Base-by-base conservation (phyloP, 1,140 invertebrate genomes). In the Thrips palmi region DNA sequence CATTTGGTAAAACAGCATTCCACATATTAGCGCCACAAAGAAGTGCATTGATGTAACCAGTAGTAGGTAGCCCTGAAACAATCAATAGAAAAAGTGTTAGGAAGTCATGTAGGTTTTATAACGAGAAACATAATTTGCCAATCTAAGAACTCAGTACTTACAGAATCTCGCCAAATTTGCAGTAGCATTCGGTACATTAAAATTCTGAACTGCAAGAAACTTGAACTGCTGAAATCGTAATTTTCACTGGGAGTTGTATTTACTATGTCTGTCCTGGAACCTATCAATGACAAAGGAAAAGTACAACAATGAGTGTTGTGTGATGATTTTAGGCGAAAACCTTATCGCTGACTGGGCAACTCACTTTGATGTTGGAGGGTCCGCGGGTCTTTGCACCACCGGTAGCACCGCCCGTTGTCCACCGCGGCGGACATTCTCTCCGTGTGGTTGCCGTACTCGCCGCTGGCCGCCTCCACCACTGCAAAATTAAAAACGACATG, bases 381-480 rank as follows among this genome's bases (percentile, higher is more conserved):
- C 11, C n/a, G 28, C 3, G 31, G 29, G 19, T 27, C 29, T 30
- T 40, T 36, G 21, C 39, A 46, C 65, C 64, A 75, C 29, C 47
- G 57, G 32, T 57, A 58, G 30, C 55, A 63, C 48, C 56, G 64
- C 18, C 68, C 68, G 55, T 71, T 77, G 28, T 73, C 67, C 1
- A 78, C 61, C 1, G 63, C 59, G 2, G 59, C 49, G 2, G 73
- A 63, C 70, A 80, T 75, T 43, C 49, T 62, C 10, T 77, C 70
- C 1, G 68, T 52, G 17, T 65, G 57, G 12, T 52, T 41, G 0
- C 78, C 79, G 49, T 82, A 83, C 52, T 83, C 78, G 0, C 71
- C 70, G 40, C 70, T 71, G 0, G 76, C 72, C 7, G 80, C 71
- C 60, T 85, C 80, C 39, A 83, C 74, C 27, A 82, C 78, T 80